Conservation (phyloP, 2,888 invertebrate genomes). For the Cheiracanthium punctorium region DNA sequence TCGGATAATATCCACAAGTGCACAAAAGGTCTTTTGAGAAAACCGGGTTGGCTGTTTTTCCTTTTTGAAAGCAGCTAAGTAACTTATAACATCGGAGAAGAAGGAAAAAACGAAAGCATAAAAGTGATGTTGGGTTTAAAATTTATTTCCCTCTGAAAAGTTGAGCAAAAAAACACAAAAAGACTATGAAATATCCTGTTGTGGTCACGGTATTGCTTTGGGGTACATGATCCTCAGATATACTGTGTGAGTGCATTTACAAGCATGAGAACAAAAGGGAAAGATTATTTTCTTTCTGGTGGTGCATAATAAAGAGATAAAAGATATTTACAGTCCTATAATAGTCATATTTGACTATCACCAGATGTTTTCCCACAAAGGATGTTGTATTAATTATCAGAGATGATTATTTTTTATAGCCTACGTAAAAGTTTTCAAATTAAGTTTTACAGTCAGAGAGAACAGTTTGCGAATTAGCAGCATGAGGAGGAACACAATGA, state of each 20-base stretch:
- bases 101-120: background rate
- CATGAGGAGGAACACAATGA: too few species aligned
- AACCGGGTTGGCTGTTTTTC: background rate
- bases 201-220: slow-evolving; percentile 37
- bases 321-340: background rate
- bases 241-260: background rate
- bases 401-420: background rate
- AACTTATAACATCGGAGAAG: background rate
- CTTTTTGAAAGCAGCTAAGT: background rate
- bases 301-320: background rate
- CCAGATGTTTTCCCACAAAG: slow-evolving; percentile 21
- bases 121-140: background rate
- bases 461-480: slow-evolving; percentile 55
- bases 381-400: background rate
- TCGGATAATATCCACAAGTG: background rate
- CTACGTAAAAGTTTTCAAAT: slow-evolving; percentile 19
- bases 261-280: background rate
- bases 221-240: background rate
- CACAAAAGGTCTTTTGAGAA: background rate
- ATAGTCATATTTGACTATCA: background rate
- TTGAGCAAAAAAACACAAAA: background rate
- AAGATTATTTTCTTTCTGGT: background rate
- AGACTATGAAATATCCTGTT: slow-evolving; percentile 27
- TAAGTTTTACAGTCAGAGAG: slow-evolving; percentile 19
- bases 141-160: slow-evolving; percentile 37